Evolutionary conservation across 1,140 invertebrate species (phyloP), one percentile per base, ranked within the genome.

Genomic region (Leptoteleia sp.): DNA sequence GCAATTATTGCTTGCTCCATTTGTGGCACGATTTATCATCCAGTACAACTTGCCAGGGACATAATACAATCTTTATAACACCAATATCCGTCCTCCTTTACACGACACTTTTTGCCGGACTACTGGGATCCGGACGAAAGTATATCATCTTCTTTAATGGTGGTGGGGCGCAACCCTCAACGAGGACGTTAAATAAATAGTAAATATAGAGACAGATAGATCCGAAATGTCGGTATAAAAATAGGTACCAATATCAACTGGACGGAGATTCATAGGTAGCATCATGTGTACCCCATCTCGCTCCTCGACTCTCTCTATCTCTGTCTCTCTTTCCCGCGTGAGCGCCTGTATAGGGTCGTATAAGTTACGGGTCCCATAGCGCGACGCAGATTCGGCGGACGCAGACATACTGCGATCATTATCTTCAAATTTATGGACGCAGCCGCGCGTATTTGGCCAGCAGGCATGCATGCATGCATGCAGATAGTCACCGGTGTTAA

Each of bases 341-440:
- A n/a, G 67, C 80, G 65, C 85, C 82, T 79, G 83, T 84, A 85
- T 81, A 80, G 65, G 59, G 77, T 47, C 59, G 84, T 80, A 83
- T 87, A 88, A 88, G 81, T 87, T 88, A 88, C 87, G 80, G 82
- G 80, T 87, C 87, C 87, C 87, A 84, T 83, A 87, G 87, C 84
- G 83, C 76, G 62, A 80, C 80, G 84, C 87, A 88, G 87, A 88
- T 87, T 83, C 83, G 80, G 84, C 80, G 75, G 85, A 88, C 87
- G 79, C 84, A 87, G 87, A 88, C 87, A 86, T 87, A 87, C 85
- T 83, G 84, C 84, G 86, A 88, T 88, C 87, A 87, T 88, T 88
- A 88, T 88, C 87, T 82, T 79, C 72, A 82, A 84, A 88, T 88
- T 88, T 88, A 88, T 88, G 82, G 84, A 38, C 48, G 61, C 43